phyloP scores from a whole-genome alignment of 2,888 invertebrate species.

The Idaea aversata region DNA sequence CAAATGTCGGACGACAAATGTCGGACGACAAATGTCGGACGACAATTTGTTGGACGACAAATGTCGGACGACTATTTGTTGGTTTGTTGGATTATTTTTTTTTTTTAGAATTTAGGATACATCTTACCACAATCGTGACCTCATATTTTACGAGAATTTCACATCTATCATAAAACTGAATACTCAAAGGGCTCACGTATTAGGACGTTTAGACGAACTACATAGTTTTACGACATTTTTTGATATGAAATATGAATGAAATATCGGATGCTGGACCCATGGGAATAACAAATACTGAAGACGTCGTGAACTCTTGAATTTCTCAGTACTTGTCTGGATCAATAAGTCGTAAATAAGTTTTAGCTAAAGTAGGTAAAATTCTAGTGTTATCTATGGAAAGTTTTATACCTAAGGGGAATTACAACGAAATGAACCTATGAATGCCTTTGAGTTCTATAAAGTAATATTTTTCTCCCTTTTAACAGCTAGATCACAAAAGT shows the following conservation, averaged over 20 bases:
- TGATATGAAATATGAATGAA: slow-evolving; percentile 27
- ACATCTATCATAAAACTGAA: not conserved
- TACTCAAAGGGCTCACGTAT: slow-evolving; percentile 19
- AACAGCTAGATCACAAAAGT: too few relatives aligned
- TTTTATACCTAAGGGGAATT: too few relatives aligned
- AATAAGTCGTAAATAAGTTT: not conserved
- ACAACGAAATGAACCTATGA: too few relatives aligned
- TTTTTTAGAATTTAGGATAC: too few relatives aligned
- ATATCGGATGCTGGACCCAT: slow-evolving; percentile 19
- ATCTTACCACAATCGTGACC: not conserved
- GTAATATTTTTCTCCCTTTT: too few relatives aligned
- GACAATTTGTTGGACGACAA: too few relatives aligned
- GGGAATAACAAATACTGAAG: slow-evolving; percentile 16
- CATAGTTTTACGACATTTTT: slow-evolving; percentile 28
- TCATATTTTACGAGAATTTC: not conserved
- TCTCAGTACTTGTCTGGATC: not conserved
- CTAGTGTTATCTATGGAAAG: too few relatives aligned
- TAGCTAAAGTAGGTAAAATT: not conserved
- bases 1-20: too few relatives aligned
- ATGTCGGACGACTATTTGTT: too few relatives aligned
- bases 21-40: too few relatives aligned
- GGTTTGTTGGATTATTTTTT: too few relatives aligned
- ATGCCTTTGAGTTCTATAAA: too few relatives aligned
- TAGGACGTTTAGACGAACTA: slow-evolving; percentile 26
- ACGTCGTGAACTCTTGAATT: not conserved